Percentiles rank a stretch among this genome's conserved stretches.
Conservation (phyloP, 2,113 vertebrate species). For the Cisticola juncidis region DNA sequence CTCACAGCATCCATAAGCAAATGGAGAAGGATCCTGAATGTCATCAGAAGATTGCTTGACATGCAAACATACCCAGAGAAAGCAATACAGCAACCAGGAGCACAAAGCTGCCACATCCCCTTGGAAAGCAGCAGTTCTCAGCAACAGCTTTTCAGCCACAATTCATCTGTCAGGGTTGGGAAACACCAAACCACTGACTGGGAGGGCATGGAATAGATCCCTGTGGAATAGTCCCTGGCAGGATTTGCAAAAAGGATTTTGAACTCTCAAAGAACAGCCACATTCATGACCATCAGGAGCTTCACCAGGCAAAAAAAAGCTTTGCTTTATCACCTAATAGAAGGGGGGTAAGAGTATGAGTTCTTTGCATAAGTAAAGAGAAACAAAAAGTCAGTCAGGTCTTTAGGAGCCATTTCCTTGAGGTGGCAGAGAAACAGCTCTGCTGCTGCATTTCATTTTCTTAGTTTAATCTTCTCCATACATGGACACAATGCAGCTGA, state of each 20-base stretch:
- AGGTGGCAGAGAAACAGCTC: not conserved
- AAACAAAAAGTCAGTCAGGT: not conserved
- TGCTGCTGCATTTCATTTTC: not conserved
- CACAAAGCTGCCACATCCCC: not conserved
- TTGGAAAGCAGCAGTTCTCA: not conserved
- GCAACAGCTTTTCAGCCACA: not conserved
- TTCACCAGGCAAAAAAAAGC: not conserved
- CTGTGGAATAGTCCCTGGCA: accelerated
- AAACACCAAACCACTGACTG: not conserved
- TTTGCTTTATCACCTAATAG: not conserved
- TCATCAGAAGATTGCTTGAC: not conserved
- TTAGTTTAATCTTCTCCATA: not conserved
- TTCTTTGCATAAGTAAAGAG: not conserved
- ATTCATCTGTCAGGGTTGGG: not conserved
- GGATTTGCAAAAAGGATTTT: not conserved
- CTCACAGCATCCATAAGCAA: not conserved
- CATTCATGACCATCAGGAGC: not conserved
- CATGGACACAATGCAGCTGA: not conserved
- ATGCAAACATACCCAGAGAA: not conserved
- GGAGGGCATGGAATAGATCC: not conserved
- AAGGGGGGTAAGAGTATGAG: not conserved
- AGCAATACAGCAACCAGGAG: not conserved
- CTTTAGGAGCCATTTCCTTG: not conserved
- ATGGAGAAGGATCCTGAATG: not conserved
- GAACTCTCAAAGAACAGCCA: not conserved